Base-by-base conservation (phyloP, 2,888 invertebrate genomes). In the Muschampia plurimacula region DNA sequence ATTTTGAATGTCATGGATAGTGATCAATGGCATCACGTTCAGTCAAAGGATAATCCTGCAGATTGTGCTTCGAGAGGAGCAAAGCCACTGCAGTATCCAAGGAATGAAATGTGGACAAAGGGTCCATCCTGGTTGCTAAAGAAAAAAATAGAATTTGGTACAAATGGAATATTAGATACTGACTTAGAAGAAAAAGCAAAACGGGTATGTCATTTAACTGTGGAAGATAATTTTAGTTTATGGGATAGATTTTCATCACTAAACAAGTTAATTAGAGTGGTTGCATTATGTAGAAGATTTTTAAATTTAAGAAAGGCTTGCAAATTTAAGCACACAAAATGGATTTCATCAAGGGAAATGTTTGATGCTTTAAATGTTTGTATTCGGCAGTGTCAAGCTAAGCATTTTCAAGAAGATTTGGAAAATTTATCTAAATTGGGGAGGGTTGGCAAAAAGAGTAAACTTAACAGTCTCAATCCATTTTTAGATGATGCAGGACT, bases 41-140 rank as follows among this genome's bases (percentile, higher is more conserved):
- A 44, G 12, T 63, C 44, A 8, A 55, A n/a, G 15, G 9, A 55
- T 6, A 55, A 5, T 71, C 81, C 80, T 4, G 81, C 81, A 0
- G 82, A 84, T 69, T 74, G 72, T 55, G 82, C 81, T 0, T 52
- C 52, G n/a, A 52, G 13, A 52, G 52, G 52, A 52, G 52, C 52
- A 52, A 52, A 13, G 52, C 52, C 78, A 81, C 32, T 22, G 44
- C 75, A 74, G 10, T 68, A 77, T 1, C 9, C 41, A 6, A n/a
- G 68, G 0, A 12, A 63, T n/a, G 49, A 71, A 8, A 36, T 77
- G 39, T 79, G 80, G 80, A 28, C 41, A 2, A 13, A 62, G 22
- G 80, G 77, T n/a, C 80, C 78, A 5, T 15, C 12, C 3, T 77
- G 69, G 69, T 59, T 78, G 55, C 32, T 28, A 41, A 32, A 69